These are phyloP conservation scores for Aleiodes sp. DNA, from an alignment of 1,140 invertebrate species.

Conservation along the genomic window DNA sequence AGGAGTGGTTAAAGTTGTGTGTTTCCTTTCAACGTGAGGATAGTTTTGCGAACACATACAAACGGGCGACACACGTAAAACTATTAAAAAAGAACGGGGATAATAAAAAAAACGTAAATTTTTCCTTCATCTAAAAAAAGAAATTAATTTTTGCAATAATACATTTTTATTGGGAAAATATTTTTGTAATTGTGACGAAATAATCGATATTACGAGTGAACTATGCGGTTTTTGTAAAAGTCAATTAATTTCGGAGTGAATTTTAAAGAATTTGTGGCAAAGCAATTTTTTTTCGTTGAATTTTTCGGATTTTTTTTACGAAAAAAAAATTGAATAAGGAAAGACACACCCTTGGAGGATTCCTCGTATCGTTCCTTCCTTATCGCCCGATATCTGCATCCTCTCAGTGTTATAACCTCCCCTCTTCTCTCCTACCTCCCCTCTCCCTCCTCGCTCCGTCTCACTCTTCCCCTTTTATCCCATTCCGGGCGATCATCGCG, in stretches of 20 bases:
- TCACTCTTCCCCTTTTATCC: neutral
- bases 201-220: no score
- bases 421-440: neutral
- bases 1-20: constrained; percentile 15
- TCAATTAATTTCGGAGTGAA: no score
- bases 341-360: constrained; percentile 33
- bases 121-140: neutral
- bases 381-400: constrained; percentile 32
- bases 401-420: constrained; percentile 14
- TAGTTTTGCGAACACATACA: constrained; percentile 15
- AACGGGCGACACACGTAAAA: no score
- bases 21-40: constrained; percentile 13
- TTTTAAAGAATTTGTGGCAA: neutral
- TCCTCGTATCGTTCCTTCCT: constrained; percentile 32
- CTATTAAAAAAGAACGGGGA: constrained; percentile 9
- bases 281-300: neutral
- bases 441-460: constrained; percentile 8
- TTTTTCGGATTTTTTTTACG: neutral
- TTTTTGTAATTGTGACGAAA: no score
- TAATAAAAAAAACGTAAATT: neutral
- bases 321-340: neutral
- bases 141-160: no score
- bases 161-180: no score
- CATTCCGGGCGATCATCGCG: constrained; percentile 26
- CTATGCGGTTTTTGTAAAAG: no score